These are phyloP conservation scores for Plumapathes pennacea DNA, from an alignment of 92 coral and sea anemone species.

Conservation along the genomic window DNA sequence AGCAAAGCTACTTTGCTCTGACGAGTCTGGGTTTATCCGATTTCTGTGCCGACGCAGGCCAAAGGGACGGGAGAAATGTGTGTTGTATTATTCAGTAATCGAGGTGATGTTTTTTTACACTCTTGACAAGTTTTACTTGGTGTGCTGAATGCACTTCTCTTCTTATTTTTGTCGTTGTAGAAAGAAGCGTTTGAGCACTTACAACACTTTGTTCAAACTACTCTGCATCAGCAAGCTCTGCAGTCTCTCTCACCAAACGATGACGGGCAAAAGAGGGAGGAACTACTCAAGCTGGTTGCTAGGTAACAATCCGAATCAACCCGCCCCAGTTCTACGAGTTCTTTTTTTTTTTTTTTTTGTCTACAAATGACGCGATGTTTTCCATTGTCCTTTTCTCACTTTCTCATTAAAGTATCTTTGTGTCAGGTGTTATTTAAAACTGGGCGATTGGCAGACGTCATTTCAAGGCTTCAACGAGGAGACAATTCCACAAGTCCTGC, in stretches of 20 bases:
- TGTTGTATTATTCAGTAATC: neutral
- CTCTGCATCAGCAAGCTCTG: conserved; percentile 91
- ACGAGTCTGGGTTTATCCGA: too few relatives aligned
- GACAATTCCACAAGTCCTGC: conserved; percentile 90
- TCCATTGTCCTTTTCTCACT: too few relatives aligned
- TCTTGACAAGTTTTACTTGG: too few relatives aligned
- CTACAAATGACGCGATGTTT: too few relatives aligned
- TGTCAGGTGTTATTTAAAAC: conserved; percentile 86
- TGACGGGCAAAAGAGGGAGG: conserved; percentile 92
- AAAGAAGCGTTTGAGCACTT: conserved; percentile 95
- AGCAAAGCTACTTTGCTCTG: too few relatives aligned
- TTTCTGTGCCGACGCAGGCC: too few relatives aligned
- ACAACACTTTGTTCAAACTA: conserved; percentile 91
- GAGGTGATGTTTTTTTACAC: neutral
- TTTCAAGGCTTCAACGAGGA: conserved; percentile 85
- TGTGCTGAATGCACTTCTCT: too few relatives aligned
- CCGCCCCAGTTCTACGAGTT: too few relatives aligned
- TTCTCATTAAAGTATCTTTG: too few relatives aligned
- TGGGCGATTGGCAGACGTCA: conserved; percentile 96
- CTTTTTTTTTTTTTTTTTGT: too few relatives aligned
- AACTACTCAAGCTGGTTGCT: conserved; percentile 90
- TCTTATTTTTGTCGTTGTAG: conserved; percentile 32
- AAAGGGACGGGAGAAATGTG: too few relatives aligned
- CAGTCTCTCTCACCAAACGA: conserved; percentile 93
- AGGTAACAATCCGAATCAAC: conserved; percentile 33